A percentile compares a stretch with the other conserved stretches of the same genome.
phyloP scores from a whole-genome alignment of 2,113 vertebrate species.

The Semnornis frantzii region DNA sequence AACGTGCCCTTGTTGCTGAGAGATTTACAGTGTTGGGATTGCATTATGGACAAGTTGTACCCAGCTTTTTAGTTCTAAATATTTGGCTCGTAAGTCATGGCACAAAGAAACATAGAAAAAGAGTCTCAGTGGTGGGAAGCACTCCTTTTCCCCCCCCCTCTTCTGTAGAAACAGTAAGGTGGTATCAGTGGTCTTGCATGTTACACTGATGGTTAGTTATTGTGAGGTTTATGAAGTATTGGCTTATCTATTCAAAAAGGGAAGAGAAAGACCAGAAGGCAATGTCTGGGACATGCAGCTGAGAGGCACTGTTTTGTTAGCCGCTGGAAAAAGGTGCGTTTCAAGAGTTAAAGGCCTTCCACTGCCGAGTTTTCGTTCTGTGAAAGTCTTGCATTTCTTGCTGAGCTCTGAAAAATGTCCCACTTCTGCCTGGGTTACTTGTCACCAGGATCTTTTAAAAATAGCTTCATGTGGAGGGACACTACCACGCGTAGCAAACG shows the following conservation, averaged over 20 bases:
- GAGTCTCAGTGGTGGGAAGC: neutral
- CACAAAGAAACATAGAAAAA: neutral
- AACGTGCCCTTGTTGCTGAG: neutral
- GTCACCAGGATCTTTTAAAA: neutral
- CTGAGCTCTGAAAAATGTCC: neutral
- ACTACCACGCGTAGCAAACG: neutral
- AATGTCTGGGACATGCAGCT: neutral
- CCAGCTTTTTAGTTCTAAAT: neutral
- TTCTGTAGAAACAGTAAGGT: neutral
- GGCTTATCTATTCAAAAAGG: neutral
- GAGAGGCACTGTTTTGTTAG: neutral
- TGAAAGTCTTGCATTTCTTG: neutral
- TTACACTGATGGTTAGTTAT: neutral
- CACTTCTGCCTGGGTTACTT: neutral
- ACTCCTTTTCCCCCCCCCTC: neutral
- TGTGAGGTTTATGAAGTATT: neutral
- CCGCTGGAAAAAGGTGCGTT: neutral
- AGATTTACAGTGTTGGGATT: neutral
- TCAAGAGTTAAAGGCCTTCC: neutral
- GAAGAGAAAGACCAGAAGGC: neutral
- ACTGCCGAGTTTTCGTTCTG: neutral
- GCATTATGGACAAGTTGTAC: neutral
- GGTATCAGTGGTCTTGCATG: rapidly evolving
- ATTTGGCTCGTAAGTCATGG: neutral
- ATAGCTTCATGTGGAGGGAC: neutral